phyloP scores from a whole-genome alignment of 2,888 invertebrate species.

The Brachyopa scutellaris region DNA sequence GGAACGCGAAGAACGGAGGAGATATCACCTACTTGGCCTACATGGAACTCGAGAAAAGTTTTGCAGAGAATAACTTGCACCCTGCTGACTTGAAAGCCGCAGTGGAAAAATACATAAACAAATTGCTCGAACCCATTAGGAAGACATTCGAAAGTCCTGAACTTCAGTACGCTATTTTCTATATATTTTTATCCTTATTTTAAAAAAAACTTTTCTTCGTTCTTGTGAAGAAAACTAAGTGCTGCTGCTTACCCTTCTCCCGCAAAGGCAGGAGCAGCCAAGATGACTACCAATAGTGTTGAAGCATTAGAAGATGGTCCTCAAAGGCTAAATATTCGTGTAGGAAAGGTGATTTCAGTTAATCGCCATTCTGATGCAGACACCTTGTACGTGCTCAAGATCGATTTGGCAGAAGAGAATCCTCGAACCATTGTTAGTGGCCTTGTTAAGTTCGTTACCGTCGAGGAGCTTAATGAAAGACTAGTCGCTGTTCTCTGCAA shows the following conservation, averaged over 20 bases:
- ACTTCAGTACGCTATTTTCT: conserved; percentile 85
- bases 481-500: conserved; percentile 97
- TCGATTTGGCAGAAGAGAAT: conserved; percentile 91
- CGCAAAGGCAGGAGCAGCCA: conserved; percentile 84
- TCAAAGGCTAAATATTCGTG: conserved; percentile 91
- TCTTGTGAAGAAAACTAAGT: conserved; percentile 84
- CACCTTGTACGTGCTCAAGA: conserved; percentile 94
- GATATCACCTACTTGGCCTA: conserved; percentile 87
- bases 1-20: conserved; percentile 91
- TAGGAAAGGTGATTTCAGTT: conserved; percentile 93
- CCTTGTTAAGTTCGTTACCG: conserved; percentile 93
- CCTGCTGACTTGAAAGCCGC: conserved; percentile 96
- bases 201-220: neutral
- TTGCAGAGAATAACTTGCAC: conserved; percentile 91
- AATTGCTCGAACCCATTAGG: conserved; percentile 93
- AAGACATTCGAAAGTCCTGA: conserved; percentile 91
- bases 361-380: conserved; percentile 96
- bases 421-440: conserved; percentile 92
- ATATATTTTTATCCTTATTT: too few relatives aligned
- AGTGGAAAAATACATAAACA: conserved; percentile 92
- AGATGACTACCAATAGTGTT: conserved; percentile 74
- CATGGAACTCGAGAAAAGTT: conserved; percentile 91
- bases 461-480: conserved; percentile 94
- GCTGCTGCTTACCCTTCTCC: conserved; percentile 93
- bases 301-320: conserved; percentile 85